phyloP scores from a whole-genome alignment of 2,888 invertebrate genomes.

The Diplazon laetatorius region DNA sequence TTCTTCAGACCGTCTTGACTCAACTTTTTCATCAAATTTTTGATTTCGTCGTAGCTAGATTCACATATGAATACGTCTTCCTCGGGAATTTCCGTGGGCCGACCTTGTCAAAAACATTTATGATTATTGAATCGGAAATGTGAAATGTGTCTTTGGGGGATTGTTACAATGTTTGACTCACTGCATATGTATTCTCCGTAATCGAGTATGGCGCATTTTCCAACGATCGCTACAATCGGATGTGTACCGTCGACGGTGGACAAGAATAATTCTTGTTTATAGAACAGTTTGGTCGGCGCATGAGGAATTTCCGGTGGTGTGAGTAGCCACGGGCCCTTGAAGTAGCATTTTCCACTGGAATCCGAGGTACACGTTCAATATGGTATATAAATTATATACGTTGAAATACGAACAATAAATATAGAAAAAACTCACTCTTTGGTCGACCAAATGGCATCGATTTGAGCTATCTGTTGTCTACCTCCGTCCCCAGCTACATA shows the following conservation, averaged over 20 bases:
- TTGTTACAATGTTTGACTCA: conserved; percentile 84
- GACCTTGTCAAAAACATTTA: conserved; percentile 86
- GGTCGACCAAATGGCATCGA: conserved; percentile 97
- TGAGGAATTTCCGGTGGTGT: conserved; percentile 94
- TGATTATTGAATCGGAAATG: too few species aligned
- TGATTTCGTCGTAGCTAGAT: conserved; percentile 94
- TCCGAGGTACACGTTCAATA: too few species aligned
- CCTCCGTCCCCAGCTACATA: conserved; percentile 96
- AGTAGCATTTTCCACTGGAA: conserved; percentile 92
- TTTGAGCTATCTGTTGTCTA: conserved; percentile 95
- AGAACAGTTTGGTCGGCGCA: conserved; percentile 91
- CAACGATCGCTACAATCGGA: conserved; percentile 94
- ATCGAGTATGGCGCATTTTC: conserved; percentile 95
- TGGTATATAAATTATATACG: too few species aligned
- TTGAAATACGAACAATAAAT: too few species aligned
- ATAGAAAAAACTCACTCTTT: conserved; percentile 92
- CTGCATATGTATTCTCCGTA: conserved; percentile 94
- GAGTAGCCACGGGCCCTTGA: conserved; percentile 97
- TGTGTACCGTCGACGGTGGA: conserved; percentile 96
- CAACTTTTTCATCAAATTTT: conserved; percentile 89
- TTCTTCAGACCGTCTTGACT: conserved; percentile 89
- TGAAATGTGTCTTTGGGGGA: too few species aligned
- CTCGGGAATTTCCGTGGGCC: conserved; percentile 97
- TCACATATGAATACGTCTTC: conserved; percentile 96
- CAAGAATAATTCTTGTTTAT: conserved; percentile 95